Base-by-base conservation (phyloP, 2,113 vertebrate species). In the Hucho hucho region DNA sequence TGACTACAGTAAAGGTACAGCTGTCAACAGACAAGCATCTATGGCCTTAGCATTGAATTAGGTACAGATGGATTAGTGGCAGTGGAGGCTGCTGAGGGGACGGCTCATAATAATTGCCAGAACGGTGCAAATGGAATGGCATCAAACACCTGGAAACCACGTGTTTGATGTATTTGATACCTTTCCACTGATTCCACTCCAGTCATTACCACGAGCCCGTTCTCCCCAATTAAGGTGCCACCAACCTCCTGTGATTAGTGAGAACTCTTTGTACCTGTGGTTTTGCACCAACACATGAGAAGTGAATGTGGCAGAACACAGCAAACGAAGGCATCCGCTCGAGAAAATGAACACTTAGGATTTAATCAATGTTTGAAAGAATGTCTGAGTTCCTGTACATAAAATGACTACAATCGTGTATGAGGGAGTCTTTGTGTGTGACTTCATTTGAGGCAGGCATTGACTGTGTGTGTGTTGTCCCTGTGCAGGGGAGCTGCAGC, bases 1-100 rank as follows among this genome's bases (percentile, higher is more conserved):
- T 4, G 97, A 98, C 89, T 99, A 99, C 91, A 98, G 94, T 82
- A 99, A 98, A 95, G 96, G 98, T 99, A 93, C 24, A 12, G 18
- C 14, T 32, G 26, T 20, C 68, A 58, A 46, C 53, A 12, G 61
- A 20, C 32, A n/a, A 46, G 4, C 12, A 11, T 63, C 67, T 63
- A 22, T 25, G 3, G 22, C 81, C 72, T 24, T 73, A 14, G 59
- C n/a, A 12, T 77, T 78, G 37, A 43, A 43, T 43, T 43, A 11
- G 37, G 37, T 43, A 43, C 37, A 43, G 37, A 11, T 43, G 9
- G 37, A 43, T 43, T 12, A 43, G 37, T 43, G 37, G 9, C 37
- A 43, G 9, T 43, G 37, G 37, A 12, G 37, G 37, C 9, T 43
- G 37, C 9, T 43, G 37, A 43, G 37, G 37, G 37, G 9, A 43